Percentiles rank a stretch among this genome's conserved stretches.
These are phyloP conservation scores for Casuarius casuarius DNA, from an alignment of 2,113 vertebrate species.

Conservation along the genomic window DNA sequence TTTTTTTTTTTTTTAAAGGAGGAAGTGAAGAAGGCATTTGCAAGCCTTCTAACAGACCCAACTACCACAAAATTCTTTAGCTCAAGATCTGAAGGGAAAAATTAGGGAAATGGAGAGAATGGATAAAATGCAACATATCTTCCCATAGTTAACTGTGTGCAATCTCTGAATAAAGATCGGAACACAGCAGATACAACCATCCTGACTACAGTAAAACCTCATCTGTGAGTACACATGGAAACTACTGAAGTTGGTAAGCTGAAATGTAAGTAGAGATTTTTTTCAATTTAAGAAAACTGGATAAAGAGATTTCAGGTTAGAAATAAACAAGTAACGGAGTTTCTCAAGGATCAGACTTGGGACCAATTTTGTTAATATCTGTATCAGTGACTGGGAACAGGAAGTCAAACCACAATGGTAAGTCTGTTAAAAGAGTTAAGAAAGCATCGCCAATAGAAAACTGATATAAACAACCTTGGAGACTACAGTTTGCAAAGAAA, in stretches of 20 bases:
- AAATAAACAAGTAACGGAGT: not conserved
- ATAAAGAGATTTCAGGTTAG: not conserved
- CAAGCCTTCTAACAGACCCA: not conserved
- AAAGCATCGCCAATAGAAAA: conserved; percentile 29
- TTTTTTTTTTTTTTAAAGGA: not conserved
- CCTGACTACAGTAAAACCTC: not conserved
- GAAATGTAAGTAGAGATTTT: not conserved
- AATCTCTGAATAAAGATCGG: not conserved
- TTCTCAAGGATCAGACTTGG: conserved; percentile 12
- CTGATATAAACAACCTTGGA: conserved; percentile 29
- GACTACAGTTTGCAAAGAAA: conserved; percentile 19
- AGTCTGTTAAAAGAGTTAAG: conserved; percentile 12
- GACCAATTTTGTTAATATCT: conserved; percentile 4
- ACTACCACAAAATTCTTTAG: not conserved
- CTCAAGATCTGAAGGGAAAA: not conserved
- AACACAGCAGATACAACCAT: not conserved
- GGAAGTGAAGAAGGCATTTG: not conserved
- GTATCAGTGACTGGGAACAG: not conserved
- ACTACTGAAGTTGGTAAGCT: not conserved
- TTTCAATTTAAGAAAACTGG: not conserved
- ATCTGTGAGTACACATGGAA: not conserved
- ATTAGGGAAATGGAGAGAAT: not conserved
- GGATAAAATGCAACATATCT: not conserved
- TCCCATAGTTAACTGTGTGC: not conserved
- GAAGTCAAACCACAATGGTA: conserved; percentile 5